These are phyloP conservation scores for Stegana nigrithorax DNA, from an alignment of 2,888 invertebrate species.

Conservation along the genomic window DNA sequence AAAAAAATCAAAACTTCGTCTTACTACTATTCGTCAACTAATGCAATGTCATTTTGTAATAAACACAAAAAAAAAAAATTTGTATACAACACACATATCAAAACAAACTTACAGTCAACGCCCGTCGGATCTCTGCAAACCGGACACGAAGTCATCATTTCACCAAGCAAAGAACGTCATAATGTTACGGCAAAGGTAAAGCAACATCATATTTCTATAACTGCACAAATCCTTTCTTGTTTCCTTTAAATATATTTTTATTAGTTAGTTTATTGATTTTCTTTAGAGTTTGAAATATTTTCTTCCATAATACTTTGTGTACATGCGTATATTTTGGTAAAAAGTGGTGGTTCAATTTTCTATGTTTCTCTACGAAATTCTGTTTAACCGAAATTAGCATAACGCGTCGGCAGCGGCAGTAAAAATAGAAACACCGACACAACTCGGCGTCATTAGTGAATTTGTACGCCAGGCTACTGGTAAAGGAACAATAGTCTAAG, in stretches of 20 bases:
- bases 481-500: too few relatives aligned
- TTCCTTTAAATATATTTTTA: constrained; percentile 21
- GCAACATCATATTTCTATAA: constrained; percentile 30
- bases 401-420: too few relatives aligned
- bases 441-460: too few relatives aligned
- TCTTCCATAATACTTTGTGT: constrained; percentile 4
- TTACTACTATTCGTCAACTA: constrained; percentile 24
- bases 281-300: constrained; percentile 29
- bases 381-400: too few relatives aligned
- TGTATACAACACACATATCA: constrained; percentile 31
- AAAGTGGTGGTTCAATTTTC: constrained; percentile 1
- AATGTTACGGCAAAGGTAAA: constrained; percentile 83
- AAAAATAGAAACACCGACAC: too few relatives aligned
- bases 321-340: not conserved
- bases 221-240: too few relatives aligned
- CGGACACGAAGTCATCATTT: constrained; percentile 89
- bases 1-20: constrained; percentile 25
- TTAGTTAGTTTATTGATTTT: constrained; percentile 21
- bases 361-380: not conserved
- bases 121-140: constrained; percentile 93
- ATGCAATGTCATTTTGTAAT: constrained; percentile 22
- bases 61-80: constrained; percentile 11
- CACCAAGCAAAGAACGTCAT: constrained; percentile 89
- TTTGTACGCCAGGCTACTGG: too few relatives aligned
- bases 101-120: constrained; percentile 77